Evolutionary conservation across 2,797 vertebrate species (phyloP).

Genomic region (Tauraco hartlaubi): DNA sequence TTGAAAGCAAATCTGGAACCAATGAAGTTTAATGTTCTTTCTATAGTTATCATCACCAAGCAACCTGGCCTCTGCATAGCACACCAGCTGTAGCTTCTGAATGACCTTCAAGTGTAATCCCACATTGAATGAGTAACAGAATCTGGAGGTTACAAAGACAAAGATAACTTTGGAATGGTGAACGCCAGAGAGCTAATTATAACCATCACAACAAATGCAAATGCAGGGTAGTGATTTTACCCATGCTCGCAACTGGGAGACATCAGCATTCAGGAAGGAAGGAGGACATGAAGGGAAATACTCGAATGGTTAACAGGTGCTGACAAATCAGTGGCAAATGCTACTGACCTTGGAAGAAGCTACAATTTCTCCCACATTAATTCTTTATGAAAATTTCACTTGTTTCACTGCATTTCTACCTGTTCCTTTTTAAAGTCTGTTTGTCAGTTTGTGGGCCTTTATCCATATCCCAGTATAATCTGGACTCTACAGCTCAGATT

Average conservation of each 20-base stretch:
- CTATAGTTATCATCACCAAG: background rate
- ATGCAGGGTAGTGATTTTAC: background rate
- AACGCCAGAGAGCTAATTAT: background rate
- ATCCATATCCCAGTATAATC: background rate
- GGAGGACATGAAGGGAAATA: background rate
- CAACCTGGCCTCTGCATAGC: background rate
- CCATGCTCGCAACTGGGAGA: background rate
- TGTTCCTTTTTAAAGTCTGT: background rate
- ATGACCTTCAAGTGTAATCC: background rate
- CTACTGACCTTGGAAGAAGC: background rate
- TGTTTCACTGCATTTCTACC: background rate
- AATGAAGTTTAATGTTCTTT: constrained; percentile 1
- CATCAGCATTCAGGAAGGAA: background rate
- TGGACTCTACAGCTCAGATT: background rate
- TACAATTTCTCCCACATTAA: background rate
- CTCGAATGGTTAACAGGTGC: background rate
- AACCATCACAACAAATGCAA: background rate
- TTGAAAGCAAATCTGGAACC: background rate
- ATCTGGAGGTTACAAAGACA: background rate
- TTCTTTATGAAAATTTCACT: background rate
- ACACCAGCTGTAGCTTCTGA: background rate
- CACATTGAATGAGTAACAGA: background rate
- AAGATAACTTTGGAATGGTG: background rate
- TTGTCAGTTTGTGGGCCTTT: background rate
- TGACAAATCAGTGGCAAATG: background rate